A percentile compares a stretch with the other conserved stretches of the same genome.
Conservation (phyloP, 2,797 vertebrate genomes). For the Pangasius mekongensis region DNA sequence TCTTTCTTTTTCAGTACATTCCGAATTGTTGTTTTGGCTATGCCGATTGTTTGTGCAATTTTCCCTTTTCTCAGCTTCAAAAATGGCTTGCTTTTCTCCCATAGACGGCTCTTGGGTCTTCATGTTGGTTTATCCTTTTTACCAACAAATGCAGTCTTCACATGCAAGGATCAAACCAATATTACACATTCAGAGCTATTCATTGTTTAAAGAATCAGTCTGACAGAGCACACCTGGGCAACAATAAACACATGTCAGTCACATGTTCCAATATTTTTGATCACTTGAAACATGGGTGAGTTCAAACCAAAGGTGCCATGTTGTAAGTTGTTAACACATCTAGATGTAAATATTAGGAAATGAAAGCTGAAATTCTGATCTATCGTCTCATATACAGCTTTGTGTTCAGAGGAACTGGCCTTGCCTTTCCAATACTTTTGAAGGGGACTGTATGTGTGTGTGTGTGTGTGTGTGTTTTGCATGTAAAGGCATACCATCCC, state of each 20-base stretch:
- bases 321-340: not conserved
- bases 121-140: not conserved
- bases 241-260: not conserved
- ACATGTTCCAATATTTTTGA: not conserved
- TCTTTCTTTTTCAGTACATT: not conserved
- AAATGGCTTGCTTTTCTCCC: not conserved
- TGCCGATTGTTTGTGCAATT: not conserved
- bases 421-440: not conserved
- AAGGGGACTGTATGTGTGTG: not conserved
- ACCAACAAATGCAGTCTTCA: not conserved
- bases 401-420: not conserved
- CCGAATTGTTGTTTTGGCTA: not conserved
- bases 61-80: too few species aligned
- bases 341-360: not conserved
- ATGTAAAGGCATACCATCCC: conserved; percentile 73
- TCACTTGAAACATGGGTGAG: not conserved
- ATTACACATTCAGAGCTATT: not conserved
- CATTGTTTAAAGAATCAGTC: not conserved
- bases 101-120: not conserved
- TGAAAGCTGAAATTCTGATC: not conserved
- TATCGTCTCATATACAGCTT: too few species aligned
- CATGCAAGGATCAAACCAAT: not conserved
- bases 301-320: not conserved
- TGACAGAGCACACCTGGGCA: not conserved
- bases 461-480: not conserved